Evolutionary conservation across 2,797 vertebrate genomes (phyloP), one percentile per base, ranked within the genome.

Genomic region (Gymnothorax reevesii): DNA sequence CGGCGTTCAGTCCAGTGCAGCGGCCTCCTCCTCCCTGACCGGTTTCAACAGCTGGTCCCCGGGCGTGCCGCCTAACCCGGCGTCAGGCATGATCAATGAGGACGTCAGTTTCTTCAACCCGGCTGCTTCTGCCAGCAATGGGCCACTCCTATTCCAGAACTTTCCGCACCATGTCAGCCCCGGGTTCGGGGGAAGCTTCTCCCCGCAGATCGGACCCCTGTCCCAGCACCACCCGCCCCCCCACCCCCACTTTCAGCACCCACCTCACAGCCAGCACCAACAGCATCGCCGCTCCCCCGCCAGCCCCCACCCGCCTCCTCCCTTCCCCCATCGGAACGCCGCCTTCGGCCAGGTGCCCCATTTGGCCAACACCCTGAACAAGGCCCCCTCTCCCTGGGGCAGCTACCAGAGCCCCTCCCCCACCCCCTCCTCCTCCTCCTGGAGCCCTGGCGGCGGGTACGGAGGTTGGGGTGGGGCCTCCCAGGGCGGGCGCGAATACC

Each of bases 41-140:
- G 97, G 98, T 91, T 99, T 99, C 87, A 99, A 98, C 92, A 99
- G 97, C 96, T 99, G 99, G 99, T 99, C 99, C 89, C 96, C 99
- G 88, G 98, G 98, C 71, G 97, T 99, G 75, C 97, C 98, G 75
- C 97, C 98, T 89, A 98, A 97, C 90, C 98, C 98, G 33, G 33
- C 33, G 89, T 98, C 98, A 90, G 96, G 97, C 62, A 97, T 98
- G 91, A 97, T 99, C 73, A 97, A 97, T 57, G 99, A 99, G 94
- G 99, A 99, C 86, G 97, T 98, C 88, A 97, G 96, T 66, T 99
- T 99, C 95, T 99, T 99, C 88, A 97, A 98, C 91, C 98, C 97
- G 1, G 92, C 97, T 66, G 96, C 97, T 93, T 98, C 98, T 64
- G 98, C 97, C 84, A 97, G 97, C 92, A 99, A 97, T 86, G 97